Conservation (phyloP, 2,888 invertebrate species). For the Apodemia zela region DNA sequence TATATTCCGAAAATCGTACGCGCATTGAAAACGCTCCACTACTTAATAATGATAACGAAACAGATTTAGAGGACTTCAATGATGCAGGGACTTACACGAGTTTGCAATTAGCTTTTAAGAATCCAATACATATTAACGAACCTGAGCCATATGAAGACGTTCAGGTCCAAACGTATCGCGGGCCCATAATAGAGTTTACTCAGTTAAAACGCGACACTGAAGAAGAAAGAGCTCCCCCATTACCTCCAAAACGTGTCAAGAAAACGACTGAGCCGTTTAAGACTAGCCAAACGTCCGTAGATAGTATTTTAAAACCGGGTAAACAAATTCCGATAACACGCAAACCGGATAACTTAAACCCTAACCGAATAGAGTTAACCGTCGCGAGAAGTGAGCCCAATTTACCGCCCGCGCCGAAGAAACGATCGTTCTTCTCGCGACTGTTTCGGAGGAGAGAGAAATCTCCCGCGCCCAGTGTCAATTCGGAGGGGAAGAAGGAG, state of each 20-base stretch:
- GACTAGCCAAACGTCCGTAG: constrained; percentile 66
- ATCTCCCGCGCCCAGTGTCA: constrained; percentile 69
- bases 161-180: constrained; percentile 65
- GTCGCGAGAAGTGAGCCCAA: constrained; percentile 65
- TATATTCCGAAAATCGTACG: constrained; percentile 86
- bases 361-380: constrained; percentile 42
- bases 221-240: constrained; percentile 85
- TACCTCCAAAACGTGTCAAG: constrained; percentile 89
- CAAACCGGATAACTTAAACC: constrained; percentile 39
- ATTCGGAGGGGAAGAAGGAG: constrained; percentile 54
- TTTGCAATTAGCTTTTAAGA: constrained; percentile 91
- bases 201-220: constrained; percentile 78
- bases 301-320: constrained; percentile 63
- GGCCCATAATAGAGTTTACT: constrained; percentile 76
- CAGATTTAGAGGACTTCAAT: constrained; percentile 84
- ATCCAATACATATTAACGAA: constrained; percentile 84
- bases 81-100: constrained; percentile 92
- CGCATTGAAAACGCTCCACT: constrained; percentile 73
- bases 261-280: constrained; percentile 70
- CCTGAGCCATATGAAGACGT: constrained; percentile 82
- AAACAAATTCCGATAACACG: constrained; percentile 53
- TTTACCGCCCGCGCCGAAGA: constrained; percentile 64
- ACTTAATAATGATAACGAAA: constrained; percentile 49
- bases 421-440: constrained; percentile 71
- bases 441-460: constrained; percentile 66